These are phyloP conservation scores for Sesia apiformis DNA, from an alignment of 2,888 invertebrate species.

Conservation along the genomic window DNA sequence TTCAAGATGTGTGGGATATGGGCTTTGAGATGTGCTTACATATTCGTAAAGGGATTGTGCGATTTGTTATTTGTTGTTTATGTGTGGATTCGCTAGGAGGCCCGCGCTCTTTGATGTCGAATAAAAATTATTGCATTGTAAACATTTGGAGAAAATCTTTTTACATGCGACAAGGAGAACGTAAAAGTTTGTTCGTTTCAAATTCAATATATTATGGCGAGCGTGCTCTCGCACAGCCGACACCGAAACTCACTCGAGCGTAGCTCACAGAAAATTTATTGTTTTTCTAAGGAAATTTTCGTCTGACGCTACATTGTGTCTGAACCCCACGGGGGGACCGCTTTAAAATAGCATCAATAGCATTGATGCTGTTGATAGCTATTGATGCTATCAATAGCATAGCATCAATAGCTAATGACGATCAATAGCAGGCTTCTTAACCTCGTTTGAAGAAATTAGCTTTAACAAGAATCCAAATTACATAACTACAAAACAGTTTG, in stretches of 20 bases:
- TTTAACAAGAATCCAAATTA: too few relatives aligned
- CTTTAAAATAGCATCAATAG: too few relatives aligned
- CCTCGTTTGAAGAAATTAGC: too few relatives aligned
- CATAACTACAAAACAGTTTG: too few relatives aligned
- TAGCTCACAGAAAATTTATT: constrained; percentile 70
- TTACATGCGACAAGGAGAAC: constrained; percentile 56
- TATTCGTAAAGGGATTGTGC: too few relatives aligned
- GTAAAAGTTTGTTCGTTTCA: constrained; percentile 73
- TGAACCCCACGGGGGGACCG: constrained; percentile 39
- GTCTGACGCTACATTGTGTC: constrained; percentile 47
- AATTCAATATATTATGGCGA: constrained; percentile 74
- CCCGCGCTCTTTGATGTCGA: constrained; percentile 11
- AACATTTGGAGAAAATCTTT: constrained; percentile 67
- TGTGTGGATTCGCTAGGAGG: too few relatives aligned
- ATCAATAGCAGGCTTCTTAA: constrained; percentile 21
- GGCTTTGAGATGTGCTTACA: too few relatives aligned
- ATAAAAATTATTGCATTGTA: constrained; percentile 62
- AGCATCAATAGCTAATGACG: constrained; percentile 58
- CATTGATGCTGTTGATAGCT: too few relatives aligned
- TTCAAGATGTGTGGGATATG: too few relatives aligned
- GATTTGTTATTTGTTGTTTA: too few relatives aligned
- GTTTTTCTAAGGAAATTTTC: constrained; percentile 73
- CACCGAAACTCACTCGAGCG: constrained; percentile 73
- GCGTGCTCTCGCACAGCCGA: constrained; percentile 71
- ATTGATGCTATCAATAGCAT: too few relatives aligned